phyloP scores from a whole-genome alignment of 2,113 vertebrate species.

The human region DNA sequence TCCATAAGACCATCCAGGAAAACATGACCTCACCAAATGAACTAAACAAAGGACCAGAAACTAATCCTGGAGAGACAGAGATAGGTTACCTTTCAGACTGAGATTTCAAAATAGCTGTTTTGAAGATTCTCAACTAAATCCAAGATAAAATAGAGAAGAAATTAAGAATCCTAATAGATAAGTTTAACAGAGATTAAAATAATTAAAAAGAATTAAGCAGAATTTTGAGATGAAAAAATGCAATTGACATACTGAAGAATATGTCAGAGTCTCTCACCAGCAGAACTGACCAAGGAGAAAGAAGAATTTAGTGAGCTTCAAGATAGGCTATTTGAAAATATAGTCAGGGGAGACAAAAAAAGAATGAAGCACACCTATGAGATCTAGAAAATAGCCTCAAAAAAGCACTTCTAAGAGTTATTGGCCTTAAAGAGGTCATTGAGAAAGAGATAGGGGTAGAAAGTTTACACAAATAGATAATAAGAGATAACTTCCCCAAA shows the following conservation, averaged over 20 bases:
- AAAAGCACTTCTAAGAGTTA: not conserved
- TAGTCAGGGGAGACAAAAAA: too few relatives aligned
- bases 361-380: not conserved
- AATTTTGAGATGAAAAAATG: not conserved
- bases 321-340: too few relatives aligned
- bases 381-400: not conserved
- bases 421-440: not conserved
- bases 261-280: not conserved
- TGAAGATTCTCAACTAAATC: not conserved
- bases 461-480: not conserved
- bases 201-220: not conserved
- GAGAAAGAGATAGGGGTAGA: not conserved
- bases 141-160: not conserved
- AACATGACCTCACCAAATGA: not conserved
- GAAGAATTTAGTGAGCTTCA: too few relatives aligned
- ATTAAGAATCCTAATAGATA: not conserved
- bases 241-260: not conserved
- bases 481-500: not conserved
- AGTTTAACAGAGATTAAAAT: not conserved
- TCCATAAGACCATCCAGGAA: not conserved
- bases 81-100: not conserved
- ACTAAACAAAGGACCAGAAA: not conserved
- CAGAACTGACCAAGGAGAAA: not conserved
- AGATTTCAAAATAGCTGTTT: not conserved
- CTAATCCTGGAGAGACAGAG: not conserved